Percentiles rank a stretch among this genome's conserved stretches.
These are phyloP conservation scores for Pseudococcus viburni DNA, from an alignment of 2,888 invertebrate species.

Conservation along the genomic window DNA sequence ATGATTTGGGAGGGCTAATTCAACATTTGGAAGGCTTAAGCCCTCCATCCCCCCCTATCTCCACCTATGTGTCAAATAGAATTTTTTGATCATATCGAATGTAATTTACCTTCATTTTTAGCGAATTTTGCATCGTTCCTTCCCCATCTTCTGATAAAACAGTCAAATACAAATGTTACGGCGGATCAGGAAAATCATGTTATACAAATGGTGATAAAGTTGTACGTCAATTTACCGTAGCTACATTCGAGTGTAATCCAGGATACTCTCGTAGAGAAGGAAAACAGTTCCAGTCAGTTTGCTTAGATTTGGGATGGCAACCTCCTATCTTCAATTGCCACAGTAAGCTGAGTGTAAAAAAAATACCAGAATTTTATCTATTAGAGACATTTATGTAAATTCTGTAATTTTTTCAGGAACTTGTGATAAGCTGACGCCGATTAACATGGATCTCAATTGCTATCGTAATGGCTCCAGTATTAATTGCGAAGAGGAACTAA, in stretches of 20 bases:
- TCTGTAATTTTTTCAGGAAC: background rate
- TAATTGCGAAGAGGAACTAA: constrained; percentile 37
- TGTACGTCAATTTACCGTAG: background rate
- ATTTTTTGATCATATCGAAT: too few species aligned
- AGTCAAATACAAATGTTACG: background rate
- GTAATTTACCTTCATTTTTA: background rate
- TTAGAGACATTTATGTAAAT: background rate
- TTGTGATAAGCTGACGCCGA: constrained; percentile 22
- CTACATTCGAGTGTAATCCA: background rate
- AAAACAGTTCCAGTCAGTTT: constrained; percentile 13
- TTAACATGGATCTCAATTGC: constrained; percentile 52
- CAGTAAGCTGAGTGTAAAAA: background rate
- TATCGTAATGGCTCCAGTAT: background rate
- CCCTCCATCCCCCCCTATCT: too few species aligned
- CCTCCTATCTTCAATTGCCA: constrained; percentile 23
- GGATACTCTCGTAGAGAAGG: constrained; percentile 5
- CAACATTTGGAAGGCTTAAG: too few species aligned
- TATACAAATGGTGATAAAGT: background rate
- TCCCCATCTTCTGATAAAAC: background rate
- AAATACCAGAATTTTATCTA: background rate
- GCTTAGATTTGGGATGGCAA: constrained; percentile 6
- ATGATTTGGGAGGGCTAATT: too few species aligned
- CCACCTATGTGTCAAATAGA: too few species aligned
- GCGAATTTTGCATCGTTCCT: background rate
- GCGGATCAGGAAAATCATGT: background rate